Conservation (phyloP, 2,888 invertebrate species). For the Spodoptera picta region DNA sequence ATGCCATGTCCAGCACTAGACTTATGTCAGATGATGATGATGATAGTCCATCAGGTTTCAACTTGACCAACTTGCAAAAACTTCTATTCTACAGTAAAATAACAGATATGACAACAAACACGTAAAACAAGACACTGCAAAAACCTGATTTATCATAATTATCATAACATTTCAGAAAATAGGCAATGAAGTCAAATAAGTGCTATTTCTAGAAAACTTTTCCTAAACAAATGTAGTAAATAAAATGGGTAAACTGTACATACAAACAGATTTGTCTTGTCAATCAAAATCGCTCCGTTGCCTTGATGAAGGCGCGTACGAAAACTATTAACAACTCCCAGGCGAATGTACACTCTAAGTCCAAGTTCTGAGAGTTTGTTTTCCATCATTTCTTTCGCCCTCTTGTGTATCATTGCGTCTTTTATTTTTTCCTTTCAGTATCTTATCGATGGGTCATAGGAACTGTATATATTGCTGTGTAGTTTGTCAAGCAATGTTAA, state of each 20-base stretch:
- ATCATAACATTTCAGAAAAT: too few species aligned
- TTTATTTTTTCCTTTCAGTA: slow-evolving; percentile 45
- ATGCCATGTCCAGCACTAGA: too few species aligned
- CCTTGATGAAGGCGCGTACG: slow-evolving; percentile 28
- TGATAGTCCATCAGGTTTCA: too few species aligned
- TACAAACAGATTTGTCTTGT: slow-evolving; percentile 33
- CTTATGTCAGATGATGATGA: too few species aligned
- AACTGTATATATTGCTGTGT: slow-evolving; percentile 16
- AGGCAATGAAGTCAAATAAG: too few species aligned
- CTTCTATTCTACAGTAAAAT: too few species aligned
- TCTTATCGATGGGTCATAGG: slow-evolving; percentile 40
- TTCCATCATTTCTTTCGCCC: slow-evolving; percentile 15
- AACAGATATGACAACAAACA: too few species aligned
- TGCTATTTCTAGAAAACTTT: neutral
- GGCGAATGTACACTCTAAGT: slow-evolving; percentile 36
- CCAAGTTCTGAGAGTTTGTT: slow-evolving; percentile 29
- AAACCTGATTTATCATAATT: too few species aligned
- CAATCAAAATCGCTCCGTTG: slow-evolving; percentile 50
- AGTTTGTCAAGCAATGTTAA: slow-evolving; percentile 21
- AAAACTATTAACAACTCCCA: slow-evolving; percentile 40
- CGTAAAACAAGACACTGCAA: too few species aligned
- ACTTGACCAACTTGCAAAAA: too few species aligned
- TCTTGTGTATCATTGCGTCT: slow-evolving; percentile 40
- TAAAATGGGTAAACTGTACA: slow-evolving; percentile 20
- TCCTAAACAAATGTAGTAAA: slow-evolving; percentile 2